Conservation (phyloP, 2,888 invertebrate species). For the Lasioglossum zephyrum region DNA sequence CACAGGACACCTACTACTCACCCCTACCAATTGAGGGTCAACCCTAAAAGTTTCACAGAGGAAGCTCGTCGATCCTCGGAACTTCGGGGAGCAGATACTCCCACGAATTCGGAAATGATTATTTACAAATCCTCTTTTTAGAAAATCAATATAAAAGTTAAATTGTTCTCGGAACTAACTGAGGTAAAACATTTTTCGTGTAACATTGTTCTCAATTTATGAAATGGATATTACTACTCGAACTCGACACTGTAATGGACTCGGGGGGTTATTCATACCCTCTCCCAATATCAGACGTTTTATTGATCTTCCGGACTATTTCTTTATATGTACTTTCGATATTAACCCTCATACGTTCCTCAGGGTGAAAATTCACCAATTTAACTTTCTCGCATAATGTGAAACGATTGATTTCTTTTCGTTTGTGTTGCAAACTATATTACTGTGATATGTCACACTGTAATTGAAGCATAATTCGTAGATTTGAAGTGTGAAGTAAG, state of each 20-base stretch:
- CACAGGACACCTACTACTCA: not conserved
- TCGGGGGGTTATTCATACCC: not conserved
- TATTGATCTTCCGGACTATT: not conserved
- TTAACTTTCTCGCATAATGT: no score
- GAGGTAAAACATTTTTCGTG: not conserved
- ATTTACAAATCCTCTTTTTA: not conserved
- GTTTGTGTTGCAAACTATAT: no score
- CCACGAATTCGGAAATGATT: not conserved
- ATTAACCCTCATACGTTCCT: not conserved
- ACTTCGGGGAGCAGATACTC: not conserved
- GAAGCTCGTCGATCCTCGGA: not conserved
- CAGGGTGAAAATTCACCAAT: no score
- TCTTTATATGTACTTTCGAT: not conserved
- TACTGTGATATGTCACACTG: no score
- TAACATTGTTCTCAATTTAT: not conserved
- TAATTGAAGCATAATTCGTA: no score
- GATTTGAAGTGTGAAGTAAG: no score
- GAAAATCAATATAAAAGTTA: not conserved
- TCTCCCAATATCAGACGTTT: not conserved
- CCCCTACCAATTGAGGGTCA: constrained; percentile 15
- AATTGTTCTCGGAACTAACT: not conserved
- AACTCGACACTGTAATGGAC: not conserved
- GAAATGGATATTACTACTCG: not conserved
- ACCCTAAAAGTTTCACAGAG: not conserved
- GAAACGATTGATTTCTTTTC: no score